These are phyloP conservation scores for Cataglyphis albicans DNA, from an alignment of 2,888 invertebrate species.

Conservation along the genomic window DNA sequence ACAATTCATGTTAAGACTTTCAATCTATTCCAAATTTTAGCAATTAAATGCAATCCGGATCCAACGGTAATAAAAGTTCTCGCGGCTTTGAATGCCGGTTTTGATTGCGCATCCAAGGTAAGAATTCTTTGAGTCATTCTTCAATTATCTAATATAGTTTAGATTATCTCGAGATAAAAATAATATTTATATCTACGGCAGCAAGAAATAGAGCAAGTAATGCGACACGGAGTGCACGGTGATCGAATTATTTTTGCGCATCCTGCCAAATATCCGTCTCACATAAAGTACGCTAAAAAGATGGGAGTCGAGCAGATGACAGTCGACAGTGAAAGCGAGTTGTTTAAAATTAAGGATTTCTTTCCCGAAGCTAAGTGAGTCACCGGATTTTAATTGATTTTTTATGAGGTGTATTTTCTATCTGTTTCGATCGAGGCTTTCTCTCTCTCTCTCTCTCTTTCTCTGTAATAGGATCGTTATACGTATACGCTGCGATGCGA, in stretches of 20 bases:
- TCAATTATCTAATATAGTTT: background rate
- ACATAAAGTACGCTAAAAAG: constrained; percentile 87
- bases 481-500: constrained; percentile 79
- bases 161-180: constrained; percentile 17
- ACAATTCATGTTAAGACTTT: too few species aligned
- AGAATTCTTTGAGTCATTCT: background rate
- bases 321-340: constrained; percentile 87
- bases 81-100: constrained; percentile 87
- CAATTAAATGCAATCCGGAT: constrained; percentile 89
- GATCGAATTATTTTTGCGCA: constrained; percentile 88
- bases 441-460: background rate
- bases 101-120: constrained; percentile 89
- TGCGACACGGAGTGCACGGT: constrained; percentile 86
- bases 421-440: background rate
- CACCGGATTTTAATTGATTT: background rate
- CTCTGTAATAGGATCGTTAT: constrained; percentile 73
- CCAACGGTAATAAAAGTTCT: constrained; percentile 84
- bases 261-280: constrained; percentile 87
- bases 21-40: constrained; percentile 78
- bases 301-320: constrained; percentile 87
- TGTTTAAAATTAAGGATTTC: constrained; percentile 87
- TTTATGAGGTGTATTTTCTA: background rate
- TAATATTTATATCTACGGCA: constrained; percentile 76
- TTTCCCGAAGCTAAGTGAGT: constrained; percentile 86
- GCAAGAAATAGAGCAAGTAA: constrained; percentile 87